Evolutionary conservation across 2,797 vertebrate species (phyloP).

Genomic region (Microctenopoma steveboyesi): DNA sequence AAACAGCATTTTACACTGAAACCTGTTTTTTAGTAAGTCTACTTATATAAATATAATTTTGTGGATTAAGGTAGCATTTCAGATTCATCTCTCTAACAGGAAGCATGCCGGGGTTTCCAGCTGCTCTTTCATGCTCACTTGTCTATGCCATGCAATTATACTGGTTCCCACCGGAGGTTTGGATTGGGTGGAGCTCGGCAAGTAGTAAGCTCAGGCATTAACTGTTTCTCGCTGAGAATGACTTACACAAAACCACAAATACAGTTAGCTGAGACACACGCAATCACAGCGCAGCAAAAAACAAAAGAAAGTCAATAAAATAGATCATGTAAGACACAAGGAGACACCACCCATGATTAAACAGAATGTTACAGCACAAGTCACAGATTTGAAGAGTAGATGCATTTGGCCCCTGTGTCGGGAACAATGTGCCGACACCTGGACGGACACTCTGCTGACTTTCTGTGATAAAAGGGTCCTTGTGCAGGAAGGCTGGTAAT

Average conservation of each 20-base stretch:
- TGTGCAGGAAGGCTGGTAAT: constrained; percentile 66
- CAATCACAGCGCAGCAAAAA: constrained; percentile 34
- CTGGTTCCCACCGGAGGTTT: constrained; percentile 74
- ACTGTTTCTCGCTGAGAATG: constrained; percentile 61
- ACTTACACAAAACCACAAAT: constrained; percentile 59
- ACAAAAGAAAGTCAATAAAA: constrained; percentile 57
- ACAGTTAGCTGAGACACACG: constrained; percentile 39
- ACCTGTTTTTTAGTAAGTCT: constrained; percentile 48
- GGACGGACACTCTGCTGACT: constrained; percentile 36
- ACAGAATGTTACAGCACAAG: neutral
- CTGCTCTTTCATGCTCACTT: constrained; percentile 75
- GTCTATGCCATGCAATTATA: constrained; percentile 74
- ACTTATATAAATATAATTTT: constrained; percentile 33
- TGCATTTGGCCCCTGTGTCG: constrained; percentile 14
- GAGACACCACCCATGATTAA: constrained; percentile 45
- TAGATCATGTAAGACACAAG: constrained; percentile 28
- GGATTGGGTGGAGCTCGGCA: constrained; percentile 71
- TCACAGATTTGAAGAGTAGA: neutral
- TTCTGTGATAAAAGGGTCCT: constrained; percentile 64
- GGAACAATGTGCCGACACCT: constrained; percentile 40
- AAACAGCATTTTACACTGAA: constrained; percentile 51
- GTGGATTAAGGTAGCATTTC: constrained; percentile 58
- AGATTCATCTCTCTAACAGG: constrained; percentile 54
- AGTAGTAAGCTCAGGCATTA: constrained; percentile 69
- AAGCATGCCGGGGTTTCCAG: constrained; percentile 61